These are phyloP conservation scores for Zenarchopterus dispar DNA, from an alignment of 2,797 vertebrate genomes.

Conservation along the genomic window DNA sequence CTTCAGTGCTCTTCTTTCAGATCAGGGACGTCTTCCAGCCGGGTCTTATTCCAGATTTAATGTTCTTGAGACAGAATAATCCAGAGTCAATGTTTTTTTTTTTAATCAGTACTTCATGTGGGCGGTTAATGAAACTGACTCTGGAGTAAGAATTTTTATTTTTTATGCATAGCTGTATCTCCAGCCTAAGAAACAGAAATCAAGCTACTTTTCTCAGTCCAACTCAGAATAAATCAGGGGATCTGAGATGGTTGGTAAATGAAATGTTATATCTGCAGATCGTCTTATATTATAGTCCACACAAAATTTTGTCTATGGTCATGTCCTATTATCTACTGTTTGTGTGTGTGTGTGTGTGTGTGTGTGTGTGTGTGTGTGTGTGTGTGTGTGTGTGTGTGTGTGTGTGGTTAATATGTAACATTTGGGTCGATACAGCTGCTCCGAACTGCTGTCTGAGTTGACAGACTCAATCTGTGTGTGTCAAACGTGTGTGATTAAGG, in stretches of 20 bases:
- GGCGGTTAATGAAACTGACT: too few relatives aligned
- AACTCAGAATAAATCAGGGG: constrained; percentile 1
- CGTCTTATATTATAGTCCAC: constrained; percentile 28
- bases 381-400: constrained; percentile 36
- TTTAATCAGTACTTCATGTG: too few relatives aligned
- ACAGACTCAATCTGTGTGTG: constrained; percentile 85
- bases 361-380: too few relatives aligned
- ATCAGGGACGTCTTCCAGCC: too few relatives aligned
- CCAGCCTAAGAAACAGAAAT: not conserved
- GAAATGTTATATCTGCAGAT: constrained; percentile 20
- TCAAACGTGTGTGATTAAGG: constrained; percentile 86
- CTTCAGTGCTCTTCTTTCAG: too few relatives aligned
- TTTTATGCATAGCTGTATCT: not conserved
- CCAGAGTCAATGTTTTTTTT: too few relatives aligned
- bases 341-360: constrained; percentile 34
- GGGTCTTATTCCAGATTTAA: too few relatives aligned
- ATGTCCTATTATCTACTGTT: constrained; percentile 54
- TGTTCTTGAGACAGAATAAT: too few relatives aligned
- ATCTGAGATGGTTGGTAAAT: not conserved
- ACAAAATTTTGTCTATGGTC: constrained; percentile 34
- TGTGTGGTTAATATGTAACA: constrained; percentile 85
- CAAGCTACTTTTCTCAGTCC: not conserved
- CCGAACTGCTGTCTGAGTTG: constrained; percentile 70
- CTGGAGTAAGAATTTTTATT: too few relatives aligned
- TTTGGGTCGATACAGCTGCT: constrained; percentile 80